phyloP scores from a whole-genome alignment of 2,888 invertebrate genomes.

The Palloptera scutellata region DNA sequence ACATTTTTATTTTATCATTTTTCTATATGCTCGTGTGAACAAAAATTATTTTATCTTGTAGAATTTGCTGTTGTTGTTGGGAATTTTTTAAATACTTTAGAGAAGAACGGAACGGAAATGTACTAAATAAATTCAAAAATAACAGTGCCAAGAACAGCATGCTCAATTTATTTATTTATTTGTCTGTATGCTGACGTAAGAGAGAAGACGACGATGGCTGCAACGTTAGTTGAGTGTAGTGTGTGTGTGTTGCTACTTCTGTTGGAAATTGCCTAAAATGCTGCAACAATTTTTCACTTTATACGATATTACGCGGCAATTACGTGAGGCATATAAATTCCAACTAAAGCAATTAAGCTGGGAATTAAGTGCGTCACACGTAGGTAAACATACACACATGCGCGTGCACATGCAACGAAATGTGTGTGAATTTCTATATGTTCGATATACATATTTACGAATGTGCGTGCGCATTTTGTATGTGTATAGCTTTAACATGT shows the following conservation, averaged over 20 bases:
- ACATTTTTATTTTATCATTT: constrained; percentile 6
- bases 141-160: no score
- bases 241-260: constrained; percentile 8
- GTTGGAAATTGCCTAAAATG: constrained; percentile 52
- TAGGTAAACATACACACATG: constrained; percentile 3
- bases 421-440: constrained; percentile 33
- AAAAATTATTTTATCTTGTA: neutral
- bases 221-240: neutral
- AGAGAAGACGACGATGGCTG: constrained; percentile 18
- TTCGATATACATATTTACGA: constrained; percentile 28
- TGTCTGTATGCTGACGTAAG: no score
- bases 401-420: constrained; percentile 18
- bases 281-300: constrained; percentile 60
- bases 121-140: constrained; percentile 18
- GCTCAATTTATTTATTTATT: no score
- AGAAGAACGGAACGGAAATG: constrained; percentile 13
- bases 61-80: constrained; percentile 18
- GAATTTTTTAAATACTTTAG: constrained; percentile 14
- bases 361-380: constrained; percentile 51
- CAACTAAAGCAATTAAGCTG: constrained; percentile 58
- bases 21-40: no score
- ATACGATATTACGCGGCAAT: constrained; percentile 58
- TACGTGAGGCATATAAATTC: constrained; percentile 57
- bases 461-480: constrained; percentile 17
- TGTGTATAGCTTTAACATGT: constrained; percentile 44